Evolutionary conservation across 2,113 vertebrate genomes (phyloP).

Genomic region (Nannospalax galili): DNA sequence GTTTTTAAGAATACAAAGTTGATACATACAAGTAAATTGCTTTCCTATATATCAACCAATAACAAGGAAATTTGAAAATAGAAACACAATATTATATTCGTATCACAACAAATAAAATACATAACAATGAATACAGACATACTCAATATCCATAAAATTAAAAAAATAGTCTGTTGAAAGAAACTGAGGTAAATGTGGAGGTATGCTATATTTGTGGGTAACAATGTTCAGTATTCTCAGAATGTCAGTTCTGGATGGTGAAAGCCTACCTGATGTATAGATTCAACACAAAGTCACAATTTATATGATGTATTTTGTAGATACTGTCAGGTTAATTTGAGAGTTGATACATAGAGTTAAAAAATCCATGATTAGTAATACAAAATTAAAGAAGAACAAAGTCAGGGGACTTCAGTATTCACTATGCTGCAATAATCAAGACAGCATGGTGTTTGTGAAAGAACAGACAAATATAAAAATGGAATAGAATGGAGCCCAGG

Average conservation of each 20-base stretch:
- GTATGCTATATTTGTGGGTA: no score
- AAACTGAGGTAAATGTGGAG: not conserved
- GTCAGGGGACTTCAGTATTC: not conserved
- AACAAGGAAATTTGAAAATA: not conserved
- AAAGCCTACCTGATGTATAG: no score
- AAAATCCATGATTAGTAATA: not conserved
- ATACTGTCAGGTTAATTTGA: not conserved
- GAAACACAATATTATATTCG: not conserved
- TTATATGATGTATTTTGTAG: not conserved
- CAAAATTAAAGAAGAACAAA: not conserved
- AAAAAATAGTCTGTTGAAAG: not conserved
- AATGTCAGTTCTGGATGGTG: no score
- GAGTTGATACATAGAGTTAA: not conserved
- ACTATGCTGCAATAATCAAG: not conserved
- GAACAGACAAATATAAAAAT: not conserved
- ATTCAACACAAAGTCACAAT: not conserved
- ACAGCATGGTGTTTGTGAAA: not conserved
- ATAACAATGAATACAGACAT: not conserved
- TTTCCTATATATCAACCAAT: not conserved
- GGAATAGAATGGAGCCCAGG: not conserved
- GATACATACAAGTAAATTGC: not conserved
- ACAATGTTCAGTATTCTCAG: no score
- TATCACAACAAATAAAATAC: not conserved
- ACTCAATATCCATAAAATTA: not conserved
- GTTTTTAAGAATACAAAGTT: not conserved